Evolutionary conservation across 2,113 vertebrate genomes (phyloP).

Genomic region (Podarcis raffonei): DNA sequence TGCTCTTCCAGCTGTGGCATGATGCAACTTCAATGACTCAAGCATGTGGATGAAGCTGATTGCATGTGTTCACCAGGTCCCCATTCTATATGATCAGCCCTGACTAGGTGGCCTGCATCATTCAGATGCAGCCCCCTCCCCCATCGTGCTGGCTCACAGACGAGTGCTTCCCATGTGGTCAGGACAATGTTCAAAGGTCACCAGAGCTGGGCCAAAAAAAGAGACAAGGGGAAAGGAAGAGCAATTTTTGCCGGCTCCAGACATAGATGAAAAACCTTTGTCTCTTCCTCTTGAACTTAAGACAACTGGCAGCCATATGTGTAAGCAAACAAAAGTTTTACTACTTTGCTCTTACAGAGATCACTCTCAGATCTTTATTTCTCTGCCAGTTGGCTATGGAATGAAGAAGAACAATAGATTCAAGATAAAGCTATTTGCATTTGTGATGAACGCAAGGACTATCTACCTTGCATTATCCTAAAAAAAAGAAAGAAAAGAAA

Average conservation of each 20-base stretch:
- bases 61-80: neutral
- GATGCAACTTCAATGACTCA: neutral
- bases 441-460: slow-evolving; percentile 85
- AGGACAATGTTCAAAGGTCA: neutral
- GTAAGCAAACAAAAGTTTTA: slow-evolving; percentile 67
- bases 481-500: slow-evolving; percentile 78
- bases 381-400: slow-evolving; percentile 79
- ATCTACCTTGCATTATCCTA: slow-evolving; percentile 85
- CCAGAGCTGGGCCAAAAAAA: neutral
- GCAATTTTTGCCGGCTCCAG: neutral
- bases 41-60: no score
- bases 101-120: neutral
- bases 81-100: no score
- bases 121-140: neutral
- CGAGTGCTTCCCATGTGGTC: neutral
- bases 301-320: slow-evolving; percentile 55
- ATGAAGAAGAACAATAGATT: slow-evolving; percentile 79
- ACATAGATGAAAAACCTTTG: slow-evolving; percentile 2
- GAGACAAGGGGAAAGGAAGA: neutral
- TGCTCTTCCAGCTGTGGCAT: no score
- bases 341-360: slow-evolving; percentile 55
- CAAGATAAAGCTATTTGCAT: slow-evolving; percentile 85
- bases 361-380: slow-evolving; percentile 73
- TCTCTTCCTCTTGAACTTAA: neutral
- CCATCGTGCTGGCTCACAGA: neutral